These are phyloP conservation scores for Melanocharis versteri DNA, from an alignment of 2,113 vertebrate genomes.

Conservation along the genomic window DNA sequence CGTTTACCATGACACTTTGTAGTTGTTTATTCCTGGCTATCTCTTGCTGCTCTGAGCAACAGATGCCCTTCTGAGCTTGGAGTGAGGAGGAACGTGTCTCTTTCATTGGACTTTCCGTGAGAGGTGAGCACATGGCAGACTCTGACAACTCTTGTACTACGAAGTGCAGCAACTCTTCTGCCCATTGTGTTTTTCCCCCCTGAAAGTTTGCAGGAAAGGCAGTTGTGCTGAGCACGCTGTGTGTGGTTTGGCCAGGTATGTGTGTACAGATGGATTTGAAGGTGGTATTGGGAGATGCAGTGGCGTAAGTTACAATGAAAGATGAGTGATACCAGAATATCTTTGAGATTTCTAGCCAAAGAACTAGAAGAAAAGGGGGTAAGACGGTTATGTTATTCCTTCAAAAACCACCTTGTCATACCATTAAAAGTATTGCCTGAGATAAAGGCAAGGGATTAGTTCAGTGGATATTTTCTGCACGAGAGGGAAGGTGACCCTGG, in stretches of 20 bases:
- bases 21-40: not conserved
- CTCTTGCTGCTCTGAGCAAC: not conserved
- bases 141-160: not conserved
- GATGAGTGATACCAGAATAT: not conserved
- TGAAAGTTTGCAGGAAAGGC: not conserved
- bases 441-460: not conserved
- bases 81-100: not conserved
- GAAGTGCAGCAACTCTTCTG: not conserved
- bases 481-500: not conserved
- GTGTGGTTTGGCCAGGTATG: not conserved
- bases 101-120: not conserved
- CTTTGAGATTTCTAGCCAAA: not conserved
- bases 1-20: not conserved
- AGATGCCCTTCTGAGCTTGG: not conserved
- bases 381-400: not conserved
- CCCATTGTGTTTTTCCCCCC: fast-evolving
- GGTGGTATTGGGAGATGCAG: not conserved
- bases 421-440: not conserved
- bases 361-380: not conserved
- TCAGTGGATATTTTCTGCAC: not conserved
- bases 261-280: not conserved
- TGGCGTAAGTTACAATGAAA: not conserved
- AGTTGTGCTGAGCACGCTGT: not conserved
- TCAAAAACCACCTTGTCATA: not conserved
- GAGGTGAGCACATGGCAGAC: not conserved